These are phyloP conservation scores for Polyommatus icarus DNA, from an alignment of 2,888 invertebrate species.

Conservation along the genomic window DNA sequence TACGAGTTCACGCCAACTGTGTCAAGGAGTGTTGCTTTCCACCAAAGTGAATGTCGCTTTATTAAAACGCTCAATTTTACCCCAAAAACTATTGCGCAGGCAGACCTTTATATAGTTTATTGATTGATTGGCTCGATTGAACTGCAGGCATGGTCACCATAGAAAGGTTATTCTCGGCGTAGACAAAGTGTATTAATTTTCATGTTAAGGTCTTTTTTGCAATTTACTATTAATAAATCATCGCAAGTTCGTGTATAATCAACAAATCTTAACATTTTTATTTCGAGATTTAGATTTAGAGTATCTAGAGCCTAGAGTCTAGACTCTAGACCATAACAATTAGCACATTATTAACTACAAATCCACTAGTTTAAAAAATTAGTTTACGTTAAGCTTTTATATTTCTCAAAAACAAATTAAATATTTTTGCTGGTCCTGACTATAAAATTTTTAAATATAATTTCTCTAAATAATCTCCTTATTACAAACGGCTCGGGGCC, in stretches of 20 bases:
- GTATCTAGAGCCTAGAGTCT: not conserved
- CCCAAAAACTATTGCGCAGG: not conserved
- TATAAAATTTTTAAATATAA: no score
- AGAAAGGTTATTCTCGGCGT: no score
- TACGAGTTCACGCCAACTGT: constrained; percentile 31
- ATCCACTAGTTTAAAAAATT: no score
- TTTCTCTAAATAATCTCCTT: no score
- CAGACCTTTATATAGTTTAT: not conserved
- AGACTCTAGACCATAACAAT: not conserved
- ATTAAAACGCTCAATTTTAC: not conserved
- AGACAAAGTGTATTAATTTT: no score
- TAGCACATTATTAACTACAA: not conserved
- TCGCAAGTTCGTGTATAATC: not conserved
- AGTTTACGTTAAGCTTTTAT: no score
- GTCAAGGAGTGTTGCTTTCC: constrained; percentile 33
- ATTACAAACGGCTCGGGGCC: no score
- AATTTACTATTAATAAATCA: no score
- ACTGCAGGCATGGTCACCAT: not conserved
- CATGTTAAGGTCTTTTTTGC: no score
- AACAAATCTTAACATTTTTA: not conserved
- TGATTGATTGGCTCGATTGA: not conserved
- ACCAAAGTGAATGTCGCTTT: constrained; percentile 27
- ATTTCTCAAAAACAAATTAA: no score
- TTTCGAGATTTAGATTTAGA: not conserved
- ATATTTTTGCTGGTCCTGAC: no score